Evolutionary conservation across 64 coral and sea anemone species (phyloP).

Genomic region (Stichodactyla mertensii): DNA sequence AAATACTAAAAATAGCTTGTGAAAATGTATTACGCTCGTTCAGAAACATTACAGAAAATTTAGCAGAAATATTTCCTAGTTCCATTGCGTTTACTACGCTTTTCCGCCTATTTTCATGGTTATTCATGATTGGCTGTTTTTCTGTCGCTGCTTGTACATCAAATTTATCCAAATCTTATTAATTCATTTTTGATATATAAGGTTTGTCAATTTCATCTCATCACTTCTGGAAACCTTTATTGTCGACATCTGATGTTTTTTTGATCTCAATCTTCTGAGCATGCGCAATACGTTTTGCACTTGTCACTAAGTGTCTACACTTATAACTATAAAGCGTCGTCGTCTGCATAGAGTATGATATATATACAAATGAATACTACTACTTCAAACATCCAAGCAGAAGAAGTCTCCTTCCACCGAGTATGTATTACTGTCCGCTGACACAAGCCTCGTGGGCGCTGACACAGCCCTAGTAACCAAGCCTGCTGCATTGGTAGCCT

Average conservation of each 20-base stretch:
- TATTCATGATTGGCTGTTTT: too few species aligned
- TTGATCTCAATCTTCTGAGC: neutral
- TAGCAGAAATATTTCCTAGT: neutral
- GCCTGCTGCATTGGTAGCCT: slow-evolving; percentile 66
- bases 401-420: slow-evolving; percentile 74
- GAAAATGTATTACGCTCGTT: neutral
- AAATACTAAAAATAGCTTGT: neutral
- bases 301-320: neutral
- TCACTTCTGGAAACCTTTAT: neutral
- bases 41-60: neutral
- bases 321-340: neutral
- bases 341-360: neutral
- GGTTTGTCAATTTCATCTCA: too few species aligned
- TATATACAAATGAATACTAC: neutral
- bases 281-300: neutral
- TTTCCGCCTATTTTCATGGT: too few species aligned
- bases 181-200: too few species aligned
- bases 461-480: slow-evolving; percentile 42
- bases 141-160: too few species aligned
- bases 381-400: slow-evolving; percentile 52
- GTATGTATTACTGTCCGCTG: slow-evolving; percentile 48
- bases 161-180: too few species aligned
- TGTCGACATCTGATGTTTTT: neutral
- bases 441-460: slow-evolving; percentile 76
- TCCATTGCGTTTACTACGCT: too few species aligned